These are phyloP conservation scores for Physeter macrocephalus DNA, from an alignment of 2,113 vertebrate species.

Conservation along the genomic window DNA sequence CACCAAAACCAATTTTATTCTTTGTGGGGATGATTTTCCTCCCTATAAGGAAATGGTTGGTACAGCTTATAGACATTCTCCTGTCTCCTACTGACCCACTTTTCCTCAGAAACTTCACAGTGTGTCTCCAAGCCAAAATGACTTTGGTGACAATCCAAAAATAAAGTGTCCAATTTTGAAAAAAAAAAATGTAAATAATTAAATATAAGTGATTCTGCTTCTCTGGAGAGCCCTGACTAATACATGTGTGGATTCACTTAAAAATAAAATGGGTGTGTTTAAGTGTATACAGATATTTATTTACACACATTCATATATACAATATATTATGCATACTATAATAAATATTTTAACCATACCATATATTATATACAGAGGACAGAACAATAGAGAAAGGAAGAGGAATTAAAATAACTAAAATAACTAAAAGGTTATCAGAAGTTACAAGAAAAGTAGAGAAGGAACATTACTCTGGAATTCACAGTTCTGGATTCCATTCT, in stretches of 20 bases:
- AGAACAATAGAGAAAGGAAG: background rate
- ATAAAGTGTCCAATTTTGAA: background rate
- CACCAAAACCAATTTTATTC: constrained; percentile 58
- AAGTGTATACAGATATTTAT: background rate
- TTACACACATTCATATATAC: background rate
- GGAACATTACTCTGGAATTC: background rate
- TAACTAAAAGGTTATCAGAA: background rate
- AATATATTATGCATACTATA: background rate
- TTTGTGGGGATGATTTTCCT: constrained; percentile 80
- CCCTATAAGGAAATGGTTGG: constrained; percentile 42
- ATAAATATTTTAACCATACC: background rate
- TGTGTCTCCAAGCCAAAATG: background rate
- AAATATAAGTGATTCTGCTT: background rate
- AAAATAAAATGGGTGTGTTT: background rate
- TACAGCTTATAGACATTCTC: rapidly evolving
- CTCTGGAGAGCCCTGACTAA: background rate
- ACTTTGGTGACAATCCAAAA: background rate
- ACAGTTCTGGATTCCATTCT: background rate
- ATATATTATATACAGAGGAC: background rate
- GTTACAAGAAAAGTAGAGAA: background rate
- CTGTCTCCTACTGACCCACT: background rate
- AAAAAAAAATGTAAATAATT: background rate
- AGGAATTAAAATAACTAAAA: background rate
- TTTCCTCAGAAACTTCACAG: background rate
- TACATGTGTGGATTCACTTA: background rate